phyloP scores from a whole-genome alignment of 2,888 invertebrate species.

The Epicampocera succincta region DNA sequence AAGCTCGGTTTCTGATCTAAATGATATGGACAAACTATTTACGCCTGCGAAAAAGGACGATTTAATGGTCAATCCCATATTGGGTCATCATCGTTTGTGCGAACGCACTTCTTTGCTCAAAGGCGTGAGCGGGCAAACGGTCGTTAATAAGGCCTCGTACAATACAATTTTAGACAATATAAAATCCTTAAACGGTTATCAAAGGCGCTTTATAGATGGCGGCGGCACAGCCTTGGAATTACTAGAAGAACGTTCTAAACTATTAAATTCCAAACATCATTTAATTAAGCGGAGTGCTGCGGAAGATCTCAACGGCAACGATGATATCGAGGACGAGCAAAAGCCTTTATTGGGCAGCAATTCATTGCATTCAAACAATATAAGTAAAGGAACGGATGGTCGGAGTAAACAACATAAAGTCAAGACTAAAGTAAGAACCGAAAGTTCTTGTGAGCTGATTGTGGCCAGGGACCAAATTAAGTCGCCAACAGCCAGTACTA shows the following conservation, averaged over 20 bases:
- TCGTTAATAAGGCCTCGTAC: slow-evolving; percentile 55
- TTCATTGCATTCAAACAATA: slow-evolving; percentile 71
- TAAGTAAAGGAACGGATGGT: slow-evolving; percentile 59
- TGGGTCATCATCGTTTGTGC: slow-evolving; percentile 85
- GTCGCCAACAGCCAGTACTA: slow-evolving; percentile 70
- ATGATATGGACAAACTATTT: slow-evolving; percentile 80
- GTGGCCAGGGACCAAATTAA: slow-evolving; percentile 55
- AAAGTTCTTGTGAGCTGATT: slow-evolving; percentile 63
- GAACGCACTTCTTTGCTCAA: slow-evolving; percentile 80
- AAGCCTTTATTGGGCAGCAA: slow-evolving; percentile 75
- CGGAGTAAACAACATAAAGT: slow-evolving; percentile 38
- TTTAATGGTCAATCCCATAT: slow-evolving; percentile 82
- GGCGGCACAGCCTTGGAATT: slow-evolving; percentile 78
- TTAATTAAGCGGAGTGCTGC: neutral
- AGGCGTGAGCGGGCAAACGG: slow-evolving; percentile 43
- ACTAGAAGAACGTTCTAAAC: slow-evolving; percentile 71
- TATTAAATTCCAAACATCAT: slow-evolving; percentile 41
- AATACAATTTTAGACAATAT: slow-evolving; percentile 73
- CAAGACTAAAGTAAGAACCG: slow-evolving; percentile 62
- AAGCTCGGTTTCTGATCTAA: slow-evolving; percentile 81
- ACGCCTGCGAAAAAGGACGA: slow-evolving; percentile 81
- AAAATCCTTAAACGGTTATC: slow-evolving; percentile 73
- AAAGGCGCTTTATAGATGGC: slow-evolving; percentile 77
- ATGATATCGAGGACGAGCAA: slow-evolving; percentile 75
- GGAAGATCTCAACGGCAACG: slow-evolving; percentile 57